Base-by-base conservation (phyloP, 2,113 vertebrate genomes). In the Chrysemys picta region DNA sequence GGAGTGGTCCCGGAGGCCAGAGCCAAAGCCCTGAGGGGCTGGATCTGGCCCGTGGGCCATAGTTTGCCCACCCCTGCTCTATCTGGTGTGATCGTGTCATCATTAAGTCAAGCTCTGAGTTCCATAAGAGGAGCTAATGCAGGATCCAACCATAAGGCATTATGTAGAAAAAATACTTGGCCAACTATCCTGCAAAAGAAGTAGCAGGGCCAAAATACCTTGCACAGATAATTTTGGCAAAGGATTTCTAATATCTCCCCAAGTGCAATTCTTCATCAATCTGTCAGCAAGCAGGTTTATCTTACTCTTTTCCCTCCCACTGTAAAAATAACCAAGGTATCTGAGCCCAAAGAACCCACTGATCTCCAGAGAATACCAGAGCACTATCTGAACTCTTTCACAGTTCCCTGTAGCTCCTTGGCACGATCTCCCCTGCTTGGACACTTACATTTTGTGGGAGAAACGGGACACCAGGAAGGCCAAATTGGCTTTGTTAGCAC, bases 1-100 rank as follows among this genome's bases (percentile, higher is more conserved):
- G 50, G 50, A 13, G 50, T 13, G 14, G 13, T 16, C 50, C 50
- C 4, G 50, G 2, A 1, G 50, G 50, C 13, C 1, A 1, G 13
- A 50, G 14, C 50, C 14, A 50, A 50, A 50, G 50, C 50, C 14
- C 13, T 50, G 50, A 50, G 50, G 50, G 50, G 50, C 50, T 4
- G 4, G 50, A 16, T 50, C 50, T 5, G 13, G 50, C 14, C 50
- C 14, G 4, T 2, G 13, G 50, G 50, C 50, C 5, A 13, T 50
- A 50, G 50, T 50, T 50, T 50, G 14, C 50, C 50, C 50, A 50
- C 50, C 50, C 50, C 50, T 50, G 50, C 24, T 25, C 10, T 57
- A 29, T 29, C 57, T 59, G 24, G 27, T 29, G 5, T 29, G 57
- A 59, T 10, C 2, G 10, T 11, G 10, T 29, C 24, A 59, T 59